These are phyloP conservation scores for Saccostrea echinata DNA, from an alignment of 1,140 invertebrate species.

Conservation along the genomic window DNA sequence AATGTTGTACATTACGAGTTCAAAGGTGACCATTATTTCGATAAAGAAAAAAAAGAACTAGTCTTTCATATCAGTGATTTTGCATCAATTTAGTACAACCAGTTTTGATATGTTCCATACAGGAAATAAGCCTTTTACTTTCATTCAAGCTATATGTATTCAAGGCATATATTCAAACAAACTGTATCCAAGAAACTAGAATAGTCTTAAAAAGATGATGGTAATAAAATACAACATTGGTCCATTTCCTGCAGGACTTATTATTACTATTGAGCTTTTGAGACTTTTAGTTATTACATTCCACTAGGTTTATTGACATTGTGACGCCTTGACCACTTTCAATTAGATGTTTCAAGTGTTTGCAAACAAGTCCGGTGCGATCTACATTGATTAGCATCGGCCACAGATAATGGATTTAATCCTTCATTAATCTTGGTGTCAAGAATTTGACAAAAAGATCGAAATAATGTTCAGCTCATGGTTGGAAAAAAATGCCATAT, in stretches of 20 bases:
- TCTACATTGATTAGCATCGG: neutral
- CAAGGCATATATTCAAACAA: too few relatives aligned
- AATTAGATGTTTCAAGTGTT: constrained; percentile 37
- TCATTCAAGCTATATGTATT: too few relatives aligned
- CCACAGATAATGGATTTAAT: constrained; percentile 18
- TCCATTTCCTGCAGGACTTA: neutral
- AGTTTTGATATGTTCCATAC: too few relatives aligned
- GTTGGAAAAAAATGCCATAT: neutral
- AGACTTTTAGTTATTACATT: constrained; percentile 12
- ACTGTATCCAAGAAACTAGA: too few relatives aligned
- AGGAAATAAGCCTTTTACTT: too few relatives aligned
- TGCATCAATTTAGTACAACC: too few relatives aligned
- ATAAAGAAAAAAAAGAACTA: neutral
- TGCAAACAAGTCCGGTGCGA: constrained; percentile 8
- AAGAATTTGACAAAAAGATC: neutral
- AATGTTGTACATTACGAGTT: constrained; percentile 76
- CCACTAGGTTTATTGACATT: neutral
- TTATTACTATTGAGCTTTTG: constrained; percentile 11
- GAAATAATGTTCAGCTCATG: neutral
- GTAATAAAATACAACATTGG: too few relatives aligned
- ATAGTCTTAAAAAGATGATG: too few relatives aligned
- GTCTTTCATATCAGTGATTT: too few relatives aligned
- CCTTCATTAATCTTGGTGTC: constrained; percentile 26
- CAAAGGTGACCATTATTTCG: constrained; percentile 67
- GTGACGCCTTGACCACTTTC: constrained; percentile 4